These are phyloP conservation scores for Arion vulgaris DNA, from an alignment of 1,140 invertebrate species.

Conservation along the genomic window DNA sequence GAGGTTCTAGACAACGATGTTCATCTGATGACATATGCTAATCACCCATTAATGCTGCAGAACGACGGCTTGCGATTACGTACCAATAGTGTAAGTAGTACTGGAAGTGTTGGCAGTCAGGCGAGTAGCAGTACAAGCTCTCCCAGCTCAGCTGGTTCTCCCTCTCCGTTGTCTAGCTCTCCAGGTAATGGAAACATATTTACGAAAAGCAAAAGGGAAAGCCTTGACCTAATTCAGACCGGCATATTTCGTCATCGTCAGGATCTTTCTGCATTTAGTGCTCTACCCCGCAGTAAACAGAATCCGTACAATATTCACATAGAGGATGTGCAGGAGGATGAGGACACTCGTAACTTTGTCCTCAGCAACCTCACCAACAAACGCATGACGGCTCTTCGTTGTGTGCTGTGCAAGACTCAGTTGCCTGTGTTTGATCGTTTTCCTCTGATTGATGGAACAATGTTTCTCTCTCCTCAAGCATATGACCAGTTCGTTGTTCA, in stretches of 20 bases:
- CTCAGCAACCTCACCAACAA: slow-evolving; percentile 66
- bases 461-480: slow-evolving; percentile 89
- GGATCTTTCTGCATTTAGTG: slow-evolving; percentile 96
- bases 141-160: slow-evolving; percentile 64
- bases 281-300: slow-evolving; percentile 92
- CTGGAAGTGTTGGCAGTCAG: slow-evolving; percentile 77
- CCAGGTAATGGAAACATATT: slow-evolving; percentile 49
- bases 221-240: slow-evolving; percentile 12
- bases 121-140: slow-evolving; percentile 75
- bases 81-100: slow-evolving; percentile 77
- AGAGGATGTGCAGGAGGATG: slow-evolving; percentile 98
- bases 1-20: neutral
- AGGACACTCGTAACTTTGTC: slow-evolving; percentile 83
- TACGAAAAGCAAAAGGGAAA: slow-evolving; percentile 73
- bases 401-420: slow-evolving; percentile 87
- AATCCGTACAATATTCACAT: slow-evolving; percentile 89
- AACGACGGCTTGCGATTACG: slow-evolving; percentile 77
- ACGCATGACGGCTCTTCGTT: slow-evolving; percentile 61
- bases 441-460: slow-evolving; percentile 96
- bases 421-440: slow-evolving; percentile 96
- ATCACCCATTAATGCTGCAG: neutral
- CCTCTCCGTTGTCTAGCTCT: slow-evolving; percentile 56
- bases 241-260: slow-evolving; percentile 79
- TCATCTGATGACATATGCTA: neutral
- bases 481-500: slow-evolving; percentile 73